These are phyloP conservation scores for Noctua fimbriata DNA, from an alignment of 2,888 invertebrate genomes.

Conservation along the genomic window DNA sequence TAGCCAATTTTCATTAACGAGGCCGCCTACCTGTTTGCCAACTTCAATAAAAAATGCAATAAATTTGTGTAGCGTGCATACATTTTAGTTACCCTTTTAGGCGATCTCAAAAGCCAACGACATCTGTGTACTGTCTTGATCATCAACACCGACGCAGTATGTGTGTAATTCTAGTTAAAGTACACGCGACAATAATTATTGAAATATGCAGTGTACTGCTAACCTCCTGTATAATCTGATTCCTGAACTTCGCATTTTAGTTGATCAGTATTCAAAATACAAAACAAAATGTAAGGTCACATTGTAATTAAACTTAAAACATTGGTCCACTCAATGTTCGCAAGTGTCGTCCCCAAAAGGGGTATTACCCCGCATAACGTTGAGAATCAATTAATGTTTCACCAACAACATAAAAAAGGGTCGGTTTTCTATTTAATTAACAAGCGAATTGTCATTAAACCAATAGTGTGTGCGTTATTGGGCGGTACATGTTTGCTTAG, in stretches of 20 bases:
- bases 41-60: background rate
- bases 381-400: conserved; percentile 56
- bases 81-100: background rate
- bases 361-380: conserved; percentile 24
- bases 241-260: background rate
- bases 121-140: background rate
- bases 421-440: conserved; percentile 63
- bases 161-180: background rate
- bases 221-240: conserved; percentile 4
- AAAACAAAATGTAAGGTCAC: conserved; percentile 14
- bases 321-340: conserved; percentile 31
- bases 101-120: background rate
- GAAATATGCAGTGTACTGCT: background rate
- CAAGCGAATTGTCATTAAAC: conserved; percentile 62
- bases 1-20: no score
- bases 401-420: conserved; percentile 54
- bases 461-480: conserved; percentile 63
- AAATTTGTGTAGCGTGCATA: background rate
- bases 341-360: conserved; percentile 24
- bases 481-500: conserved; percentile 62
- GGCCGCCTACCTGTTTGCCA: background rate
- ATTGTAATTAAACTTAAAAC: conserved; percentile 28
- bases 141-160: background rate
- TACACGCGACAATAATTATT: background rate
- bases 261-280: conserved; percentile 30